Percentiles rank a stretch among this genome's conserved stretches.
phyloP scores from a whole-genome alignment of 2,888 invertebrate species.

The Melangyna quadrimaculata region DNA sequence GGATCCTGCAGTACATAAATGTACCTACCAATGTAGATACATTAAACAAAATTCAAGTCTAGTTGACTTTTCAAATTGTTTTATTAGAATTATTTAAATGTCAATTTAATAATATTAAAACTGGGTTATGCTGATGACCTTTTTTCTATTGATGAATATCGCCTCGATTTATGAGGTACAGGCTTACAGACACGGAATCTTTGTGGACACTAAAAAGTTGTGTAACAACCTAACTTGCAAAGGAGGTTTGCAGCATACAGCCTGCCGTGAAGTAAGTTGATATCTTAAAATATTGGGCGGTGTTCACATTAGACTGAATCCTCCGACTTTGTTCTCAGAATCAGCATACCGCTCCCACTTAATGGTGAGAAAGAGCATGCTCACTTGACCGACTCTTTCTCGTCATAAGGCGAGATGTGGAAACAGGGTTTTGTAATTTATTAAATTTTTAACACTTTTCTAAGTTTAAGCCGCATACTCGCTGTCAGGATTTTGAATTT shows the following conservation, averaged over 20 bases:
- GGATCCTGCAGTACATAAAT: too few relatives aligned
- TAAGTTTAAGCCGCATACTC: neutral
- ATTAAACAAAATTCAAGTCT: neutral
- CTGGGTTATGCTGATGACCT: constrained; percentile 8
- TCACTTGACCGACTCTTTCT: too few relatives aligned
- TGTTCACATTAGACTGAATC: too few relatives aligned
- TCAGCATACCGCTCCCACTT: too few relatives aligned
- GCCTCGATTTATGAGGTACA: neutral
- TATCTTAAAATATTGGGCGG: neutral
- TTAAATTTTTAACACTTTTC: neutral
- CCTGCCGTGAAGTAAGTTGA: constrained; percentile 12
- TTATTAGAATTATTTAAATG: neutral
- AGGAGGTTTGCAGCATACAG: constrained; percentile 15
- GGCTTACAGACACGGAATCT: constrained; percentile 34
- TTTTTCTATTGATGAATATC: neutral
- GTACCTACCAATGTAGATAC: too few relatives aligned
- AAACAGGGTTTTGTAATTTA: too few relatives aligned
- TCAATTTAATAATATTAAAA: neutral
- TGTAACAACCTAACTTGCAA: constrained; percentile 35
- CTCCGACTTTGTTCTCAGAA: too few relatives aligned
- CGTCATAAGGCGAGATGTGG: too few relatives aligned
- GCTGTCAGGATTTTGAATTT: constrained; percentile 2
- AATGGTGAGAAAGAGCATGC: too few relatives aligned
- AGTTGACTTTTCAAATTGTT: neutral
- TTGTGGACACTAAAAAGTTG: neutral